Conservation (phyloP, 2,113 vertebrate species). For the Scolopax mira region DNA sequence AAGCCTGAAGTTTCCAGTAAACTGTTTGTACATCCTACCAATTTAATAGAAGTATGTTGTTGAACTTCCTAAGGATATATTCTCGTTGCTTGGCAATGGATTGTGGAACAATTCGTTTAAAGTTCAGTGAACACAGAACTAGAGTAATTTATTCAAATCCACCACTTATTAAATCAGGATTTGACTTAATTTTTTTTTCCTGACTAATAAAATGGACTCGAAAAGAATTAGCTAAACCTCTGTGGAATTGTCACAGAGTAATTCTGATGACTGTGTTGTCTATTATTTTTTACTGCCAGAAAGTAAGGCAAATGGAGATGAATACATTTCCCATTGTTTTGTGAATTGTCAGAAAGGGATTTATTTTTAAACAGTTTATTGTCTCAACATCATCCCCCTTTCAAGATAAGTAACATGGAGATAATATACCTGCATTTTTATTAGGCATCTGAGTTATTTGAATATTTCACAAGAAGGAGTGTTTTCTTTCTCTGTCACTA, state of each 20-base stretch:
- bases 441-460: neutral
- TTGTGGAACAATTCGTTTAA: constrained; percentile 67
- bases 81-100: constrained; percentile 57
- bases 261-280: constrained; percentile 56
- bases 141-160: constrained; percentile 75
- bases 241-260: constrained; percentile 52
- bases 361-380: constrained; percentile 56
- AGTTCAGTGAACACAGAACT: constrained; percentile 62
- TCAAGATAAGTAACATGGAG: constrained; percentile 38
- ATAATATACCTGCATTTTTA: constrained; percentile 52
- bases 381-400: constrained; percentile 37
- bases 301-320: constrained; percentile 5
- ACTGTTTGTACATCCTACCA: constrained; percentile 42
- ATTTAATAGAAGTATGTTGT: constrained; percentile 29
- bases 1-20: constrained; percentile 28
- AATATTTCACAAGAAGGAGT: constrained; percentile 9
- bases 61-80: constrained; percentile 51
- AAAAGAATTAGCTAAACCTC: constrained; percentile 68
- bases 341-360: constrained; percentile 37
- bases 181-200: constrained; percentile 44
- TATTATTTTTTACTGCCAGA: constrained; percentile 31
- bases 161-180: constrained; percentile 67
- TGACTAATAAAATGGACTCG: constrained; percentile 65
- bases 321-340: constrained; percentile 43
- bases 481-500: neutral